Base-by-base conservation (phyloP, 1,140 invertebrate genomes). In the Drosophila virilis region DNA sequence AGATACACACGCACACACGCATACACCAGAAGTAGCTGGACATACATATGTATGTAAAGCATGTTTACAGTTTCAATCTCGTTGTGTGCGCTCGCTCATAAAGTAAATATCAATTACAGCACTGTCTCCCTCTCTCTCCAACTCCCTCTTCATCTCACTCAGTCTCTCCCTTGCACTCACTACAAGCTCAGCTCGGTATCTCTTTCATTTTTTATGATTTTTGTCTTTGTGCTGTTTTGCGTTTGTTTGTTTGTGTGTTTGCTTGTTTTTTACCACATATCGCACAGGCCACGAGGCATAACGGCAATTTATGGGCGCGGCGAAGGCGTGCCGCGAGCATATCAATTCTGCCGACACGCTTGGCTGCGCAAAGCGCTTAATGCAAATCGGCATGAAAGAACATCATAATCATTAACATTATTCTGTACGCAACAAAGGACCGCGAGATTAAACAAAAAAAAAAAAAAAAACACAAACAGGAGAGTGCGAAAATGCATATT, bases 31-130 rank as follows among this genome's bases (percentile, higher is more conserved):
- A 12, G 15, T 75, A 72, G 61, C 45, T 80, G 78, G 59, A 45
- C 74, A 75, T 75, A 60, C 79, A 75, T 75, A 60, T 82, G 80
- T 75, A 38, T 10, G 37, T 82, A 76, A 82, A 82, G 72, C 72
- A 69, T 84, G 81, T 84, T 84, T 84, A 84, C 81, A 80, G 80
- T 84, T 85, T 77, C 80, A 85, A 80, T 84, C 73, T 74, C 74
- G 66, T 54, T 84, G 74, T 77, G 57, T 71, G 69, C 65, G 65
- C 48, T 71, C 61, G 65, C 48, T 71, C 65, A 77, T 80, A 80
- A 84, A 77, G 80, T 65, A 84, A 84, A 84, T 84, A 84, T 84
- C 81, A 85, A 85, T 84, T 85, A 84, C 78, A 85, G 51, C 66
- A 59, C 51, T 65, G 38, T 60, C 71, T 42, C 55, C 35, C 72